A percentile compares a stretch with the other conserved stretches of the same genome.
Evolutionary conservation across 2,797 vertebrate species (phyloP).

Genomic region (Gymnopithys bicolor): DNA sequence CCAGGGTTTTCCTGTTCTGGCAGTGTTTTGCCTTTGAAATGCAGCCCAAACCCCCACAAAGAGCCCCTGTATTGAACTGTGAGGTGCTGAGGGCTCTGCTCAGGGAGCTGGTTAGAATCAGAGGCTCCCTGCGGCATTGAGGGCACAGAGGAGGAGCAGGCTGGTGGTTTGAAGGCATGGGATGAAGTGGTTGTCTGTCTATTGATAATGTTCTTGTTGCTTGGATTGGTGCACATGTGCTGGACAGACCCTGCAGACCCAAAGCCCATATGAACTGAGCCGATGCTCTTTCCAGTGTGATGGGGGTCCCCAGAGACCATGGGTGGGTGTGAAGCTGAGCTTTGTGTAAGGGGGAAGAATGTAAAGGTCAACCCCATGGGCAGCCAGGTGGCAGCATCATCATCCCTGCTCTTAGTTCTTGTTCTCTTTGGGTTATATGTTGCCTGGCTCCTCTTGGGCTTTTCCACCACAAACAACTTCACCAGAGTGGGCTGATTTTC

Average conservation of each 20-base stretch:
- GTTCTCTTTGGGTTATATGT: neutral
- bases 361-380: neutral
- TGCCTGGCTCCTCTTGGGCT: neutral
- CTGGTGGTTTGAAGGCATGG: neutral
- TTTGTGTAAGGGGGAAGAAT: neutral
- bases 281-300: neutral
- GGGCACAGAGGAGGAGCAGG: neutral
- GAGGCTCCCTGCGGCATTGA: rapidly evolving
- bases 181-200: neutral
- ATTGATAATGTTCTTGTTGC: neutral
- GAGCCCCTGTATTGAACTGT: neutral
- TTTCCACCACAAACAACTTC: neutral
- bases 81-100: neutral
- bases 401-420: neutral
- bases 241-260: neutral
- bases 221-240: neutral
- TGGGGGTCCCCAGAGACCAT: rapidly evolving
- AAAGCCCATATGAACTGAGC: neutral
- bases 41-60: neutral
- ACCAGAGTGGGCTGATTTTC: neutral
- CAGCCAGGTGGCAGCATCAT: neutral
- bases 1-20: conserved; percentile 15
- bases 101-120: neutral
- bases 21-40: neutral
- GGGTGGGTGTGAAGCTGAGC: neutral